Evolutionary conservation across 2,113 vertebrate genomes (phyloP), one percentile per base, ranked within the genome.

Genomic region (Cyprinus carpio): DNA sequence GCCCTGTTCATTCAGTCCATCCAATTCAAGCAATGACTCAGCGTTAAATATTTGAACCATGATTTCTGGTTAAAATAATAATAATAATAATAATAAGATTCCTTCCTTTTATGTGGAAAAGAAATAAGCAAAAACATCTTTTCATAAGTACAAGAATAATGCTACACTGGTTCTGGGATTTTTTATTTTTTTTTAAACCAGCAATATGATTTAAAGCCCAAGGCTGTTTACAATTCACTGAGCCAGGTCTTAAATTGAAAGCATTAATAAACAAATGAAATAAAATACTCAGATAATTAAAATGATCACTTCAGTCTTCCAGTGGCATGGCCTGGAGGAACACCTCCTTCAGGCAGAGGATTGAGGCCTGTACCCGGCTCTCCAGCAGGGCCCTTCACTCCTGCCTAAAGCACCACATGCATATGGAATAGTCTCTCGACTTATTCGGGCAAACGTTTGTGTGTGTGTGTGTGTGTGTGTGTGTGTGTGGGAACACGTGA

Each of bases 391-490:
- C 90, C 90, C 86, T 4, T 80, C 84, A 88, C 90, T 90, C 88
- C 87, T 12, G 90, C 91, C 91, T 81, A 54, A 43, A 89, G 91
- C 91, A 89, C 54, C 86, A 58, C 87, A 93, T 93, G 91, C 90
- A 94, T 93, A 94, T 92, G 91, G 86, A 93, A 91, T 74, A 92
- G 90, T 76, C 90, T 88, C 82, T 56, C 84, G 83, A 87, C 69
- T 84, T 71, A 87, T 87, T 84, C 74, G 43, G 43, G 67, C 87
- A 89, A 78, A 62, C 62, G 60, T 67, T 86, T 81, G 82, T 62
- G 54, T 43, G 40, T 43, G 31, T 34, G 31, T 34, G n/a, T n/a
- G n/a, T n/a, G n/a, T n/a, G n/a, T 81, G 82, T 62, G 54, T 43
- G 40, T 43, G 40, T 43, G 40, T 85, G 78, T 56, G 83, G 23